Percentiles rank a stretch among this genome's conserved stretches.
Conservation (phyloP, 1,140 invertebrate genomes). For the Ectropis grisescens region DNA sequence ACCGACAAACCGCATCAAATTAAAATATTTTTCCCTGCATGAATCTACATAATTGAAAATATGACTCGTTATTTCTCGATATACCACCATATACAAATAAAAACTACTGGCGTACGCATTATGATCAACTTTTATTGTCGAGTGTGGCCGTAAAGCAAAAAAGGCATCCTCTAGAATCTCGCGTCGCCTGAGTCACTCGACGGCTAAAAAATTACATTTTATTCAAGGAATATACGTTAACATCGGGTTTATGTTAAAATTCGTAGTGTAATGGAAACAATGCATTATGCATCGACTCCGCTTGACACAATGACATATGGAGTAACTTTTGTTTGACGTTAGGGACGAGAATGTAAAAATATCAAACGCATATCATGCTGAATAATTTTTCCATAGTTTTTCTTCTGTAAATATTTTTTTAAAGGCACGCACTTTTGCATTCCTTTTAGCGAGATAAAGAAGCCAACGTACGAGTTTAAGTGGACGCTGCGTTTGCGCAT, state of each 20-base stretch:
- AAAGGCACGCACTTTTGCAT: conserved; percentile 23
- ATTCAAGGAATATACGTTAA: conserved; percentile 61
- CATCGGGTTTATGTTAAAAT: conserved; percentile 63
- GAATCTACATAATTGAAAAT: no score
- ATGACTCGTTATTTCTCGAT: no score
- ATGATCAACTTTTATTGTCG: no score
- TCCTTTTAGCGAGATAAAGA: conserved; percentile 30
- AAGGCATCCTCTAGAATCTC: no score
- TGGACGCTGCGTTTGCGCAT: conserved; percentile 51
- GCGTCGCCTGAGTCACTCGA: no score
- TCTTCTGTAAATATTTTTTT: conserved; percentile 29
- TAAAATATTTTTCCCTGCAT: no score
- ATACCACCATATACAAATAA: no score
- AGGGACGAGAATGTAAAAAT: conserved; percentile 43
- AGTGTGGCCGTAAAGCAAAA: no score
- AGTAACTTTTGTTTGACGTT: conserved; percentile 45
- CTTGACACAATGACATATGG: conserved; percentile 60
- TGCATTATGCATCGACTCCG: conserved; percentile 49
- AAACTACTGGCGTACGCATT: no score
- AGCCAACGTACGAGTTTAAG: conserved; percentile 39
- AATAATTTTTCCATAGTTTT: conserved; percentile 42
- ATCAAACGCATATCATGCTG: conserved; percentile 25
- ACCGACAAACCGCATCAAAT: no score
- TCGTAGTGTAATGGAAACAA: conserved; percentile 66
- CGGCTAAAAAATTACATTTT: conserved; percentile 52